These are phyloP conservation scores for Drosophila buzzatii DNA, from an alignment of 2,888 invertebrate species.

Conservation along the genomic window DNA sequence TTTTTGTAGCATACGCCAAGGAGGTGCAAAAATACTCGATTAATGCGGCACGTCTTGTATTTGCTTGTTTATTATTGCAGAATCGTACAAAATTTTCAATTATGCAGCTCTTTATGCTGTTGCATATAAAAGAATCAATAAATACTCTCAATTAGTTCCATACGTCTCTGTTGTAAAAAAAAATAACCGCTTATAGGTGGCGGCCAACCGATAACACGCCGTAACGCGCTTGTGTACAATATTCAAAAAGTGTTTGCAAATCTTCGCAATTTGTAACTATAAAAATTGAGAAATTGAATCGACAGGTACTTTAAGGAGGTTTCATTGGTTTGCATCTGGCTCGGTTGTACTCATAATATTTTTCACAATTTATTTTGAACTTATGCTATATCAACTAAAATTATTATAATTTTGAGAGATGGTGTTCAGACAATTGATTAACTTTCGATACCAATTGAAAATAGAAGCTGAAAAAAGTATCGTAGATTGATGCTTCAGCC, in stretches of 20 bases:
- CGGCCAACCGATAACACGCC: slow-evolving; percentile 11
- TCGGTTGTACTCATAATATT: slow-evolving; percentile 65
- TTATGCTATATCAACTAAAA: slow-evolving; percentile 70
- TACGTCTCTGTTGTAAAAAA: not conserved
- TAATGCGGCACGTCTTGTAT: not conserved
- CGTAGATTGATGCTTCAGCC: slow-evolving; percentile 20
- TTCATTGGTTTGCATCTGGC: slow-evolving; percentile 42
- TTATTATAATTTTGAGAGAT: slow-evolving; percentile 78
- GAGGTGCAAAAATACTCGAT: slow-evolving; percentile 20
- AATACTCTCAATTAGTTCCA: not conserved
- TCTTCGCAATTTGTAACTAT: not conserved
- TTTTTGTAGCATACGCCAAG: slow-evolving; percentile 18
- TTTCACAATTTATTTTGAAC: slow-evolving; percentile 75
- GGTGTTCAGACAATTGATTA: slow-evolving; percentile 33
- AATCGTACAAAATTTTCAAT: not conserved
- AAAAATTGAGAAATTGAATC: slow-evolving; percentile 28
- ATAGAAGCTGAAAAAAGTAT: slow-evolving; percentile 19
- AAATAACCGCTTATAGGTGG: slow-evolving; percentile 1
- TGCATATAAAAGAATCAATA: not conserved
- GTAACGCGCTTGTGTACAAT: not conserved
- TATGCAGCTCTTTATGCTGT: not conserved
- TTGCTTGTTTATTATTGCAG: not conserved
- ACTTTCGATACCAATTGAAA: slow-evolving; percentile 28
- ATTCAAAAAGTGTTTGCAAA: slow-evolving; percentile 21
- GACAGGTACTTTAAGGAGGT: slow-evolving; percentile 33